Conservation (phyloP, 2,888 invertebrate species). For the Ferrisia virgata region DNA sequence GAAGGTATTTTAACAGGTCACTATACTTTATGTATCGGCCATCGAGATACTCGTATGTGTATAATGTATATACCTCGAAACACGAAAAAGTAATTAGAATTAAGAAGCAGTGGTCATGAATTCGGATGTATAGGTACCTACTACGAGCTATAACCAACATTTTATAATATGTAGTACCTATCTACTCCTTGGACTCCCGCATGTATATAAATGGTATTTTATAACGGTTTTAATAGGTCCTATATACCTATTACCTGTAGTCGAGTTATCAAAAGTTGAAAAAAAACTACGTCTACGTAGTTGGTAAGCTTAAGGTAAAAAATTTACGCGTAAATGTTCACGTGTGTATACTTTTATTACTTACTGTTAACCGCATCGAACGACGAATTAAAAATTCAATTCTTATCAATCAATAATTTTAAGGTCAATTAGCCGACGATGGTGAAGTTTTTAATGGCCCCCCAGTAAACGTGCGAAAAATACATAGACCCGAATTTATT, state of each 20-base stretch:
- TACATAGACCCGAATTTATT: neutral
- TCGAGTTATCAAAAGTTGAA: no score
- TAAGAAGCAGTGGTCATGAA: neutral
- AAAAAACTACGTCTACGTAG: no score
- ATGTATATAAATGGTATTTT: no score
- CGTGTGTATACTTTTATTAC: no score
- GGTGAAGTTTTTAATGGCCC: neutral
- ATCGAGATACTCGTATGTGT: neutral
- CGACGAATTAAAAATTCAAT: neutral
- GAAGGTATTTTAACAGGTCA: neutral
- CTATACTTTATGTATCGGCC: neutral
- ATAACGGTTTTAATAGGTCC: no score
- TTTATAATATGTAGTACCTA: neutral
- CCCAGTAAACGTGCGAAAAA: neutral
- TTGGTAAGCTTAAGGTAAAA: no score
- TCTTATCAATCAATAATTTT: neutral
- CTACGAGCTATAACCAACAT: neutral
- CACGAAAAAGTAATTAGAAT: conserved; percentile 25
- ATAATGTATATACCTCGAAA: neutral
- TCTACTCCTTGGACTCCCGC: no score
- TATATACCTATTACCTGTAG: no score
- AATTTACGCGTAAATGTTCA: no score
- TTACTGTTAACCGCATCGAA: no score
- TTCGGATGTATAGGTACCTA: neutral
- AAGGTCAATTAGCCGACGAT: neutral